phyloP scores from a whole-genome alignment of 2,113 vertebrate genomes.

The Semicossyphus pulcher region DNA sequence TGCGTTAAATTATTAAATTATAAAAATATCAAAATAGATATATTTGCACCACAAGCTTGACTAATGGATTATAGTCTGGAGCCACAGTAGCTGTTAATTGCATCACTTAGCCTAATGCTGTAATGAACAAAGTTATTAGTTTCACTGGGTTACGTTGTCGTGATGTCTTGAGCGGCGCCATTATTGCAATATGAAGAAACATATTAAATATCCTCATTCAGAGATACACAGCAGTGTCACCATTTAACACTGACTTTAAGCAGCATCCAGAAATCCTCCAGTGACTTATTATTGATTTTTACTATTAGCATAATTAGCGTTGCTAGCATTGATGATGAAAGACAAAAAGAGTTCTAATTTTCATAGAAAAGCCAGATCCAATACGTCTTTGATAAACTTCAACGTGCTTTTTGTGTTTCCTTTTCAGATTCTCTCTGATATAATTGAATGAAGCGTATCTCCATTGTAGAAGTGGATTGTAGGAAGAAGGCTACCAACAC shows the following conservation, averaged over 20 bases:
- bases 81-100: slow-evolving; percentile 45
- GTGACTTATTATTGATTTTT: no score
- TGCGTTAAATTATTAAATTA: slow-evolving; percentile 33
- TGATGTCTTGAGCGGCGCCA: slow-evolving; percentile 11
- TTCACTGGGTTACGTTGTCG: slow-evolving; percentile 44
- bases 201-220: slow-evolving; percentile 19
- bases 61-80: slow-evolving; percentile 47
- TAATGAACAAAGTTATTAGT: slow-evolving; percentile 51
- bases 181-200: slow-evolving; percentile 22
- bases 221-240: neutral
- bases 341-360: no score
- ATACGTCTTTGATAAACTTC: no score
- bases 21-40: slow-evolving; percentile 50
- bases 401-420: no score
- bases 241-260: no score
- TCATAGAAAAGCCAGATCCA: no score
- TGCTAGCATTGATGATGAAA: neutral
- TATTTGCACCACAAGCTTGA: slow-evolving; percentile 36
- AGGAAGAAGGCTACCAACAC: no score
- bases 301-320: no score
- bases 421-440: no score
- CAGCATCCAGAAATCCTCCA: no score
- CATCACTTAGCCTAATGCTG: slow-evolving; percentile 54
- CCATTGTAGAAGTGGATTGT: no score
- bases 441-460: no score